These are phyloP conservation scores for Marasmarcha lunaedactyla DNA, from an alignment of 2,888 invertebrate species.

Conservation along the genomic window DNA sequence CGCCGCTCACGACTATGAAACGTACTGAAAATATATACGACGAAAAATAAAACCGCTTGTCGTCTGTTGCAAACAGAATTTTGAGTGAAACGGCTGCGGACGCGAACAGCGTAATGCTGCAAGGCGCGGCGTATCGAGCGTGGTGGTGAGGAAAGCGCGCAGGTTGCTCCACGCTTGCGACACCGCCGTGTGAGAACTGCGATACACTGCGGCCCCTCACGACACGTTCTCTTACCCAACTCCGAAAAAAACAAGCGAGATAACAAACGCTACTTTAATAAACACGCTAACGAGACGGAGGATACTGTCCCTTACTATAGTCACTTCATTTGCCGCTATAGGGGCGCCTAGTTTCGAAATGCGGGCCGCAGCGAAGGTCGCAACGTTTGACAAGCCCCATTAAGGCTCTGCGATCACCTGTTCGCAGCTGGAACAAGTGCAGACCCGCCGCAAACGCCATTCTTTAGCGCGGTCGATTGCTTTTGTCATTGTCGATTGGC, in stretches of 20 bases:
- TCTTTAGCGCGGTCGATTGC: constrained; percentile 41
- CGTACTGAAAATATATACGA: too few relatives aligned
- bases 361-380: constrained; percentile 29
- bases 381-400: background rate
- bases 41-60: too few relatives aligned
- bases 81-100: too few relatives aligned
- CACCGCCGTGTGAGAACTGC: constrained; percentile 50
- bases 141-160: background rate
- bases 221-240: constrained; percentile 64
- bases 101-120: too few relatives aligned
- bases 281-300: constrained; percentile 17
- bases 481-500: constrained; percentile 40
- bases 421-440: constrained; percentile 30
- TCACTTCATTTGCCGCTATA: constrained; percentile 42
- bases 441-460: constrained; percentile 33
- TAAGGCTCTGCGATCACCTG: constrained; percentile 28
- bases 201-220: constrained; percentile 56
- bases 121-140: background rate
- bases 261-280: constrained; percentile 13
- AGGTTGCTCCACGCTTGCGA: constrained; percentile 54
- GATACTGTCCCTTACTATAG: constrained; percentile 30
- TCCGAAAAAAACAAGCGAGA: constrained; percentile 23
- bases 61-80: too few relatives aligned
- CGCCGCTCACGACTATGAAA: background rate
- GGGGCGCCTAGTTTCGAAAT: constrained; percentile 39